Conservation (phyloP, 2,888 invertebrate genomes). For the Chrysodeixis includens region DNA sequence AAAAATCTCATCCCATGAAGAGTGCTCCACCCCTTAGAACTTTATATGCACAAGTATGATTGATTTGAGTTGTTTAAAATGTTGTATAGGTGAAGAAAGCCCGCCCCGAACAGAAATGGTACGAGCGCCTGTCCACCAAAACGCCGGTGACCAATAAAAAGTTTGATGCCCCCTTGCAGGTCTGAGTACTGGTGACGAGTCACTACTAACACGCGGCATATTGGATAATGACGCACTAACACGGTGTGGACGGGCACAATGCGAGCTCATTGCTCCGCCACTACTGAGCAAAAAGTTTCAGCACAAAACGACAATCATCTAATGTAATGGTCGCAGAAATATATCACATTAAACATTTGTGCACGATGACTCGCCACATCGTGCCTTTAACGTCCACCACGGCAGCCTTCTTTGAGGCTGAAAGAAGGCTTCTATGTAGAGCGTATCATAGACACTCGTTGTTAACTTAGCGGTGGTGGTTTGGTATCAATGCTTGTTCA, state of each 20-base stretch:
- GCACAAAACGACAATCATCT: slow-evolving; percentile 6
- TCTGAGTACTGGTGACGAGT: slow-evolving; percentile 61
- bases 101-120: slow-evolving; percentile 80
- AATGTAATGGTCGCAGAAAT: background rate
- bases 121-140: slow-evolving; percentile 82
- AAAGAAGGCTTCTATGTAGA: background rate
- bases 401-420: no score
- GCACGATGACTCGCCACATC: background rate
- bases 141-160: slow-evolving; percentile 70
- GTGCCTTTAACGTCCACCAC: no score
- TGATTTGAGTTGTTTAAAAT: slow-evolving; percentile 24
- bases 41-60: background rate
- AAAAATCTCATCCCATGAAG: no score
- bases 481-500: slow-evolving; percentile 54
- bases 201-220: slow-evolving; percentile 41
- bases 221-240: slow-evolving; percentile 60
- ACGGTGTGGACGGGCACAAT: slow-evolving; percentile 29
- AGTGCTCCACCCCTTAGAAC: background rate
- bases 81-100: slow-evolving; percentile 75
- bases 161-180: slow-evolving; percentile 78
- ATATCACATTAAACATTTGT: background rate
- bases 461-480: slow-evolving; percentile 60
- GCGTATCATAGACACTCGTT: slow-evolving; percentile 6
- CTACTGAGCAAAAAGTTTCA: slow-evolving; percentile 27
- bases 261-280: slow-evolving; percentile 8